Evolutionary conservation across 2,888 invertebrate genomes (phyloP).

Genomic region (Charanyca ferruginea): DNA sequence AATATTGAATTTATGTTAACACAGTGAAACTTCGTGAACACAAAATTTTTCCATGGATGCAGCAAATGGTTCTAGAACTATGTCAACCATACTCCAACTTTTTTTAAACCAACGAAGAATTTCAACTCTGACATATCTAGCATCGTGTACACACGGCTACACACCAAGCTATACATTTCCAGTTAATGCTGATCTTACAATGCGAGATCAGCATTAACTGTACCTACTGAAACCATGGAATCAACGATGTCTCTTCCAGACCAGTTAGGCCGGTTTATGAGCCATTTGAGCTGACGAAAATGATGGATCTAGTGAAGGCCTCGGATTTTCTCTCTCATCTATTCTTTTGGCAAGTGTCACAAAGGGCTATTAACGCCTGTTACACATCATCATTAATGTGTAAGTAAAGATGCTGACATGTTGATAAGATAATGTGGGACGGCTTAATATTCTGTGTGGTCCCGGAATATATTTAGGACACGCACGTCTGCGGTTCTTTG

Average conservation of each 20-base stretch:
- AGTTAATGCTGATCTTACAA: too few relatives aligned
- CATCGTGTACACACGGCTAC: too few relatives aligned
- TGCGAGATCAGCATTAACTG: too few relatives aligned
- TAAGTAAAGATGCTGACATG: slow-evolving; percentile 44
- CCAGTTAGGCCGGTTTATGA: neutral
- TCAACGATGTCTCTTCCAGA: neutral
- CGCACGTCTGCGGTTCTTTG: slow-evolving; percentile 23
- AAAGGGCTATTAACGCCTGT: slow-evolving; percentile 42
- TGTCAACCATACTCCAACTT: too few relatives aligned
- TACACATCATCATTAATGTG: slow-evolving; percentile 39
- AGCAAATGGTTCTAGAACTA: too few relatives aligned
- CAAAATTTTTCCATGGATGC: too few relatives aligned
- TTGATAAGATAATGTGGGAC: slow-evolving; percentile 39
- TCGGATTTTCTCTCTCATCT: slow-evolving; percentile 2
- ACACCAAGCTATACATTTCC: too few relatives aligned
- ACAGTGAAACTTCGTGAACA: too few relatives aligned
- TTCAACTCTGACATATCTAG: neutral
- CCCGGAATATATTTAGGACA: slow-evolving; percentile 29
- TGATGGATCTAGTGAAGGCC: neutral
- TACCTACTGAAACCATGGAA: neutral
- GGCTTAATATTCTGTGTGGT: slow-evolving; percentile 39
- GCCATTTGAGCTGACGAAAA: neutral
- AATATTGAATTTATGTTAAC: too few relatives aligned
- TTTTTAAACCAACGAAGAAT: neutral
- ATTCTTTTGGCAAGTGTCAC: slow-evolving; percentile 19